Percentiles rank a stretch among this genome's conserved stretches.
Evolutionary conservation across 2,113 vertebrate species (phyloP).

Genomic region (Cettia cetti): DNA sequence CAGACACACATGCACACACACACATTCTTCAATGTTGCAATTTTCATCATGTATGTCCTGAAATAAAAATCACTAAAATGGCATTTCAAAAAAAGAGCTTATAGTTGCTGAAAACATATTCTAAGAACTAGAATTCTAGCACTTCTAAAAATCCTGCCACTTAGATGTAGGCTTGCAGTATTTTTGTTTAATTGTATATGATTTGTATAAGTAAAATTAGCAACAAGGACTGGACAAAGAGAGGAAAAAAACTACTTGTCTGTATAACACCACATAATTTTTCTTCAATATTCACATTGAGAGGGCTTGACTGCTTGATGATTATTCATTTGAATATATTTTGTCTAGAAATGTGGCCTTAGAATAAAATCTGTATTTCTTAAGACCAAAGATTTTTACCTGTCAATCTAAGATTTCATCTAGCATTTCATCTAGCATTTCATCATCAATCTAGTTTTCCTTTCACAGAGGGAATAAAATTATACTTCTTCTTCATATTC

Average conservation of each 20-base stretch:
- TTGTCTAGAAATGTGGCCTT: constrained; percentile 34
- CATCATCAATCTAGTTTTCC: too few relatives aligned
- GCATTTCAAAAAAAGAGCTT: constrained; percentile 7
- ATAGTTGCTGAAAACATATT: background rate
- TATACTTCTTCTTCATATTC: constrained; percentile 63
- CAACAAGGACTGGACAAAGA: constrained; percentile 51
- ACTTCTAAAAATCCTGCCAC: background rate
- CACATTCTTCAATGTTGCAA: background rate
- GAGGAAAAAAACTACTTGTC: constrained; percentile 31
- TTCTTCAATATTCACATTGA: constrained; percentile 58
- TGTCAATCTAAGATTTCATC: background rate
- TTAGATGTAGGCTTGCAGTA: constrained; percentile 14
- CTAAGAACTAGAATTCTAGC: background rate
- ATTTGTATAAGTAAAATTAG: constrained; percentile 62
- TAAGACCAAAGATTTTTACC: constrained; percentile 60
- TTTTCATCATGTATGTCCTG: background rate
- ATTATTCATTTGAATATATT: constrained; percentile 66
- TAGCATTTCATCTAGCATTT: too few relatives aligned
- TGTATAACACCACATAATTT: constrained; percentile 48
- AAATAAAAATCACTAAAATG: constrained; percentile 32
- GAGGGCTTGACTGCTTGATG: constrained; percentile 1
- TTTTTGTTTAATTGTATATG: constrained; percentile 63
- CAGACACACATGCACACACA: fast-evolving
- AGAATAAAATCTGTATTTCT: constrained; percentile 59
- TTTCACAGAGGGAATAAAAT: background rate